Evolutionary conservation across 2,888 invertebrate genomes (phyloP), one percentile per base, ranked within the genome.

Genomic region (Pheosia tremula): DNA sequence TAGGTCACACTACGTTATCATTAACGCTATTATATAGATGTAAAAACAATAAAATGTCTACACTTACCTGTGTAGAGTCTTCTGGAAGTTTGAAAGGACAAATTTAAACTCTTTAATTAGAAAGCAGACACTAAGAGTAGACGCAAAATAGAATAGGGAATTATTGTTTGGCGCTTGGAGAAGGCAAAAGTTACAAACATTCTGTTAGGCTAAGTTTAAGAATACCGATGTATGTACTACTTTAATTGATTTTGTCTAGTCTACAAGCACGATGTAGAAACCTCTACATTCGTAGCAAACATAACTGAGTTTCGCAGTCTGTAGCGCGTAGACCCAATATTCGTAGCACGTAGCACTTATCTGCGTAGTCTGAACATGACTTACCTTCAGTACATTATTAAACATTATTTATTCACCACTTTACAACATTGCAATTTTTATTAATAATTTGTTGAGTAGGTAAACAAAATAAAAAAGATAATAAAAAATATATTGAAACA

Each of bases 21-120:
- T 24, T 24, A 24, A 24, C 24, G 2, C 24, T 24, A 24, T 24
- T 24, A 24, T 24, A 24, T 24, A 24, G 24, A 24, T 24, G 24
- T 24, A 24, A 24, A 24, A 24, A 24, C 24, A 24, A 8, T 45
- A 45, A 45, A 10, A n/a, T n/a, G 47, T 11, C 47, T 47, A 5
- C 47, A n/a, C 5, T 9, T n/a, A 47, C 5, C 47, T 47, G 9
- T 24, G 39, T 52, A 56, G 39, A n/a, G 6, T 13, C n/a, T 53
- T 56, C 41, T 38, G 58, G 24, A 8, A 49, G 54, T 53, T 43
- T 24, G 41, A 47, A 49, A 41, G 56, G 41, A 55, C 37, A 8
- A 57, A 55, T 53, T 57, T 49, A 57, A 58, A 47, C 41, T 59
- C 56, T 57, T 59, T 61, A 52, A 60, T 62, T 69, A 59, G 60